Percentiles rank a stretch among this genome's conserved stretches.
Conservation (phyloP, 1,140 invertebrate species). For the Cydia splendana region DNA sequence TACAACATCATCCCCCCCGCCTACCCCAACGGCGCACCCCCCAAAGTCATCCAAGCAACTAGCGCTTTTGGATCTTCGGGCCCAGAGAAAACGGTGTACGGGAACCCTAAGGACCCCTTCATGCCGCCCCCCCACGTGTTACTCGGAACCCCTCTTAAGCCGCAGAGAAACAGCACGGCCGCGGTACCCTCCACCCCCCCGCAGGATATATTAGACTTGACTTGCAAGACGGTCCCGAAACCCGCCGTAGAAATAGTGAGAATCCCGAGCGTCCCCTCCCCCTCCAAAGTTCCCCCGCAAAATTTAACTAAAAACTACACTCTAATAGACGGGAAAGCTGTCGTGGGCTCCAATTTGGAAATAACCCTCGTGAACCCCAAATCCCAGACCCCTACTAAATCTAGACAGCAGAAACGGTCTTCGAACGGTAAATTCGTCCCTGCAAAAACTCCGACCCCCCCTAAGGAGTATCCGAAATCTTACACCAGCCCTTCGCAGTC, state of each 20-base stretch:
- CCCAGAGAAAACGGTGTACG: constrained; percentile 84
- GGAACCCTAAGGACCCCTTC: constrained; percentile 85
- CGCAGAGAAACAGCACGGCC: constrained; percentile 42
- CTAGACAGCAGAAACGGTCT: constrained; percentile 63
- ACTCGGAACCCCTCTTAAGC: constrained; percentile 62
- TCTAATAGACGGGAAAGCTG: constrained; percentile 60
- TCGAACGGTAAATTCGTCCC: constrained; percentile 74
- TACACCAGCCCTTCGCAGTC: constrained; percentile 46
- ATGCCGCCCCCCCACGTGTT: constrained; percentile 75
- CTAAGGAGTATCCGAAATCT: constrained; percentile 55
- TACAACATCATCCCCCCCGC: constrained; percentile 70
- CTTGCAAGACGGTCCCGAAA: constrained; percentile 61
- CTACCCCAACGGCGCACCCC: constrained; percentile 70
- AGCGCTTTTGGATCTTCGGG: constrained; percentile 82
- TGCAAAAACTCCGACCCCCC: constrained; percentile 62
- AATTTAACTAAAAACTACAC: constrained; percentile 70
- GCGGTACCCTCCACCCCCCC: constrained; percentile 44
- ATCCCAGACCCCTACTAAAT: constrained; percentile 56
- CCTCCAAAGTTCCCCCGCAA: constrained; percentile 56
- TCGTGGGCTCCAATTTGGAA: constrained; percentile 81
- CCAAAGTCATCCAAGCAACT: constrained; percentile 83
- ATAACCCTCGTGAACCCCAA: constrained; percentile 81
- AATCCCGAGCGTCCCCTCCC: constrained; percentile 56
- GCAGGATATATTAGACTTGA: constrained; percentile 78
- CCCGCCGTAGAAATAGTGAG: constrained; percentile 78